A percentile compares a stretch with the other conserved stretches of the same genome.
These are phyloP conservation scores for Trachelipus rathkii DNA, from an alignment of 1,140 invertebrate genomes.

Conservation along the genomic window DNA sequence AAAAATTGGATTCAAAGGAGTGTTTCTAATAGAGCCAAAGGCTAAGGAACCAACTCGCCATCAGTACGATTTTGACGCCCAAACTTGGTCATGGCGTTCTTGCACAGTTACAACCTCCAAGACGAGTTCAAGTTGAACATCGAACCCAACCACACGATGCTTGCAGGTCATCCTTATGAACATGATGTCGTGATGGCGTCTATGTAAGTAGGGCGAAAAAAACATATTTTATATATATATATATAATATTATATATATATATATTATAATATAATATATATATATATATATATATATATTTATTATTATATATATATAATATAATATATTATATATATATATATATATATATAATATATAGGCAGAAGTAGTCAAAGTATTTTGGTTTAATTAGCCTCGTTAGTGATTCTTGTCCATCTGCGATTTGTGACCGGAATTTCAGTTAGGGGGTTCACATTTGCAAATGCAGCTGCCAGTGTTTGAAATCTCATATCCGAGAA, in stretches of 20 bases:
- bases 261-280: background rate
- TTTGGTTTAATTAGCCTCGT: too few relatives aligned
- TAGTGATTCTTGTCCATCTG: too few relatives aligned
- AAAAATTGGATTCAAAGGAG: conserved; percentile 61
- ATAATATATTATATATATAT: too few relatives aligned
- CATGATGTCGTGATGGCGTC: conserved; percentile 54
- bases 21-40: conserved; percentile 59
- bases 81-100: conserved; percentile 61
- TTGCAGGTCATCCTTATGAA: conserved; percentile 54
- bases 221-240: background rate
- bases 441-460: too few relatives aligned
- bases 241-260: background rate
- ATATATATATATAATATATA: too few relatives aligned
- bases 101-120: conserved; percentile 61
- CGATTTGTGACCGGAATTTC: too few relatives aligned
- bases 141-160: conserved; percentile 58
- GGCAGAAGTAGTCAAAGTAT: too few relatives aligned
- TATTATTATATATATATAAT: background rate
- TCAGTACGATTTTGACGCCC: conserved; percentile 62
- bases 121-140: conserved; percentile 62
- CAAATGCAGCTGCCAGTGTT: too few relatives aligned
- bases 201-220: conserved; percentile 50
- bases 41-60: conserved; percentile 55
- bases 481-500: too few relatives aligned
- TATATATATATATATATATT: too few relatives aligned